Conservation (phyloP, 2,113 vertebrate genomes). For the Burhinus oedicnemus region DNA sequence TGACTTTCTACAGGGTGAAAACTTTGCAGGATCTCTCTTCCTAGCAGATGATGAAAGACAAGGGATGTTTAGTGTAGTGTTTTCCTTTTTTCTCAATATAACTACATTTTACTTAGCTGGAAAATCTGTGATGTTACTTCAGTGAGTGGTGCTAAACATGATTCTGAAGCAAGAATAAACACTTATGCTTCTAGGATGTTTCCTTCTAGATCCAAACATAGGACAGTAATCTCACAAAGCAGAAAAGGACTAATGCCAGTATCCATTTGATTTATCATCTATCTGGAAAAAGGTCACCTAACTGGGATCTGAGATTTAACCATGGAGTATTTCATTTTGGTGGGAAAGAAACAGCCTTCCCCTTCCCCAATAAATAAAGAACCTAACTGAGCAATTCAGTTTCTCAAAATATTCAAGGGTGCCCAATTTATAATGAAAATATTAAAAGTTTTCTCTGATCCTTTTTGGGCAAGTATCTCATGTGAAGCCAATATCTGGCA, state of each 20-base stretch:
- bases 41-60: background rate
- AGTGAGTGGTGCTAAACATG: background rate
- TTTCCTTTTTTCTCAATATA: background rate
- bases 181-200: background rate
- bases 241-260: background rate
- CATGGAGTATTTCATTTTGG: background rate
- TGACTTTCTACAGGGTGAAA: background rate
- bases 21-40: background rate
- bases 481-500: background rate
- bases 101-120: background rate
- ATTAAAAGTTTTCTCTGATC: background rate
- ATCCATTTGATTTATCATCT: background rate
- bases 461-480: background rate
- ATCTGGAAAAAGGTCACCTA: background rate
- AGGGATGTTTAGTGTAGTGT: background rate
- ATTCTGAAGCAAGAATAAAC: background rate
- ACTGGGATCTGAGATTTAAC: background rate
- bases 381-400: background rate
- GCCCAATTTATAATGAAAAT: background rate
- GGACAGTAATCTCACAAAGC: background rate
- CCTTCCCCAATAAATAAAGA: background rate
- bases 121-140: background rate
- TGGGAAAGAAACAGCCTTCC: conserved; percentile 3
- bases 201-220: background rate
- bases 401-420: background rate